Conservation (phyloP, 2,113 vertebrate genomes). For the Lampris megalopsis region DNA sequence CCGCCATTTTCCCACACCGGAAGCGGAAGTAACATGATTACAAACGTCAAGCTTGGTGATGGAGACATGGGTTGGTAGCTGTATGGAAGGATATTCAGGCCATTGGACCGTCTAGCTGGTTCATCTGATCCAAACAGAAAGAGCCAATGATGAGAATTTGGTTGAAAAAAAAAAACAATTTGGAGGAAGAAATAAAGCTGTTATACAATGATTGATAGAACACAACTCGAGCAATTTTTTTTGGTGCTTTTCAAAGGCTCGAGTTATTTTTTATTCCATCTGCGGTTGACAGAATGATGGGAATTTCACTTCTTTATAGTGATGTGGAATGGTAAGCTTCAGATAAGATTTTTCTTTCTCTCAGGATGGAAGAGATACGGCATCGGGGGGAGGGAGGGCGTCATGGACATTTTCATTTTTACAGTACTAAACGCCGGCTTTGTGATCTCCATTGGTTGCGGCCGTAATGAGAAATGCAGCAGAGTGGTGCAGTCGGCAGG, state of each 20-base stretch:
- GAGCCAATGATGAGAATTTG: too few relatives aligned
- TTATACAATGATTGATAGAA: too few relatives aligned
- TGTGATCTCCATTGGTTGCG: constrained; percentile 42
- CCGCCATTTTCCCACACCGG: too few relatives aligned
- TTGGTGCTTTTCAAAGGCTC: too few relatives aligned
- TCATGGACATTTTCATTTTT: neutral
- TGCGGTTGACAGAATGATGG: neutral
- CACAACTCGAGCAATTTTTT: too few relatives aligned
- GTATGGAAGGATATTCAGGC: neutral
- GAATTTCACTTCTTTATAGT: neutral
- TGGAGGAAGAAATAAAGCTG: neutral
- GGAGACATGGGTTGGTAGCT: neutral
- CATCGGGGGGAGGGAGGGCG: neutral
- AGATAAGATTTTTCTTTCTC: too few relatives aligned
- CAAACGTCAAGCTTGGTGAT: neutral
- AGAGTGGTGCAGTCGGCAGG: constrained; percentile 52
- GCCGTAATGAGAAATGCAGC: constrained; percentile 59
- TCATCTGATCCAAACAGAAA: too few relatives aligned
- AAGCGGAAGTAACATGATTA: too few relatives aligned
- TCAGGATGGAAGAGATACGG: too few relatives aligned
- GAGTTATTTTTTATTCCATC: neutral
- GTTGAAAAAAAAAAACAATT: neutral
- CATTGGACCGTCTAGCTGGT: neutral
- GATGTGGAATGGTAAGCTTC: neutral
- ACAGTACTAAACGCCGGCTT: constrained; percentile 20